phyloP scores from a whole-genome alignment of 2,888 invertebrate species.

The Aphelenchoides bicaudatus region DNA sequence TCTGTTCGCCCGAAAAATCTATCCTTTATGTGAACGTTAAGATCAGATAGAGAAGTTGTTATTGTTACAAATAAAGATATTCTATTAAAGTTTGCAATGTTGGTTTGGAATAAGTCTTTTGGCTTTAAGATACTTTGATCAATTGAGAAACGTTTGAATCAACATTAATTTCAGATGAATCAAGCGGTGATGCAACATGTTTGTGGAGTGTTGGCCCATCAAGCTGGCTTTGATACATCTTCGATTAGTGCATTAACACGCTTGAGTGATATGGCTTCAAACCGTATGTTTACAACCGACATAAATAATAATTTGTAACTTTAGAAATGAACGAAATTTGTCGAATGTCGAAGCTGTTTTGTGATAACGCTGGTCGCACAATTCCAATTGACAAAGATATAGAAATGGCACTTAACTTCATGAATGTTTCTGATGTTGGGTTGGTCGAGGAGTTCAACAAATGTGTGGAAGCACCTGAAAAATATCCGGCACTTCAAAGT shows the following conservation, averaged over 20 bases:
- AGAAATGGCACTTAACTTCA: neutral
- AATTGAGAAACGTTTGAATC: neutral
- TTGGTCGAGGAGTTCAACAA: neutral
- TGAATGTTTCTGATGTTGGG: neutral
- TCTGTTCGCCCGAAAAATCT: conserved; percentile 2
- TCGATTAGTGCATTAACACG: conserved; percentile 5
- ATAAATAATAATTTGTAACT: too few relatives aligned
- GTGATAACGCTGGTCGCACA: conserved; percentile 11
- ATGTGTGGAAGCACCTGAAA: neutral
- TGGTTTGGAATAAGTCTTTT: neutral
- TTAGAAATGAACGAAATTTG: conserved; percentile 14
- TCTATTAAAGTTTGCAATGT: neutral
- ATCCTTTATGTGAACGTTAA: conserved; percentile 9
- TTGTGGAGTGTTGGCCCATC: neutral
- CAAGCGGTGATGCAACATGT: conserved; percentile 7
- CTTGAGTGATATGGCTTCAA: conserved; percentile 13
- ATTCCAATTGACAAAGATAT: conserved; percentile 5
- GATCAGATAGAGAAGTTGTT: conserved; percentile 1
- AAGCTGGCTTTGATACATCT: conserved; percentile 1
- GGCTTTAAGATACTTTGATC: too few relatives aligned
- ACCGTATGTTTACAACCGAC: too few relatives aligned
- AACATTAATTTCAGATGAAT: neutral
- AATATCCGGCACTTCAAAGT: neutral
- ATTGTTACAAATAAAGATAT: neutral
- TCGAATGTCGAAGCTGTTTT: conserved; percentile 7